A percentile compares a stretch with the other conserved stretches of the same genome.
phyloP scores from a whole-genome alignment of 2,888 invertebrate species.

The Vesta saturnalis region DNA sequence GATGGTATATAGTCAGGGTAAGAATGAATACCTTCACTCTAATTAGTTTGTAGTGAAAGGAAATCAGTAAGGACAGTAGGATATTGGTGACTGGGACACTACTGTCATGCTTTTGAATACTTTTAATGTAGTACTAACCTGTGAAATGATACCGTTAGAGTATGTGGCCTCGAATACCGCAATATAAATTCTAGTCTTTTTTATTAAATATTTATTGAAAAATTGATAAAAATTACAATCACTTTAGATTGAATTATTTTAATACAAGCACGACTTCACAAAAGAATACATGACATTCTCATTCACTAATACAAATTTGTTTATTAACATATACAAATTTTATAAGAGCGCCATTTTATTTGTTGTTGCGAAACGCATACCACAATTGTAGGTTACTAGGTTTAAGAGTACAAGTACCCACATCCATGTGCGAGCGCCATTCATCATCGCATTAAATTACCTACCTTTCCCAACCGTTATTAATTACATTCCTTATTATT shows the following conservation, averaged over 20 bases:
- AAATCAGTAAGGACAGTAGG: constrained; percentile 15
- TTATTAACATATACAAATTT: neutral
- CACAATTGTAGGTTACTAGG: constrained; percentile 31
- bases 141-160: constrained; percentile 43
- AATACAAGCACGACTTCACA: constrained; percentile 5
- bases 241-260: constrained; percentile 10
- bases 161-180: constrained; percentile 41
- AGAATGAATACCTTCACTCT: constrained; percentile 34
- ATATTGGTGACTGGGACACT: constrained; percentile 29
- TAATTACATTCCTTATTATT: neutral
- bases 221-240: constrained; percentile 17
- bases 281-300: neutral
- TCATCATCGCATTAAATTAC: constrained; percentile 26
- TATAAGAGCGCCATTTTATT: constrained; percentile 4
- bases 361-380: constrained; percentile 14
- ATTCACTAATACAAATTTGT: too few species aligned
- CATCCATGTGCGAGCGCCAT: constrained; percentile 20
- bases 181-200: constrained; percentile 28
- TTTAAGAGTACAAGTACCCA: constrained; percentile 21
- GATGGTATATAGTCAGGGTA: constrained; percentile 52
- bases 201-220: constrained; percentile 22
- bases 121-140: constrained; percentile 18
- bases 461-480: constrained; percentile 2
- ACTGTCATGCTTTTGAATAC: constrained; percentile 23
- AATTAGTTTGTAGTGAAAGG: constrained; percentile 11